Conservation (phyloP, 2,888 invertebrate genomes). For the Drosophila neoperkinsi region DNA sequence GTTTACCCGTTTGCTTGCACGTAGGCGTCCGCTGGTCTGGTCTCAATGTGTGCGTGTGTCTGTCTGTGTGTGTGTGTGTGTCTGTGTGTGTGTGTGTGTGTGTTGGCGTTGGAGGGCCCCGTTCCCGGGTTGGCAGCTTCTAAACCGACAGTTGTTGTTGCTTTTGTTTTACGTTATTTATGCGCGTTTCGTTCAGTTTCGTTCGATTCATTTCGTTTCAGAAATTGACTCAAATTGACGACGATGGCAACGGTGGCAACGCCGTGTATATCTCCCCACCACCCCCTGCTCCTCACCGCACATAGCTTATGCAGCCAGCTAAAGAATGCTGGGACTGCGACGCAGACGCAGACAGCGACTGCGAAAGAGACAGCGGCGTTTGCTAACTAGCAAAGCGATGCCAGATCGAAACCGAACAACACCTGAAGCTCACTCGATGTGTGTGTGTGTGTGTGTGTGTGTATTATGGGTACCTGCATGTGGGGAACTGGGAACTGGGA, state of each 20-base stretch:
- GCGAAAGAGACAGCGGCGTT: constrained; percentile 49
- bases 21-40: constrained; percentile 70
- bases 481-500: constrained; percentile 6
- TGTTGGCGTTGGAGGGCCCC: constrained; percentile 75
- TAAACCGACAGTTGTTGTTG: constrained; percentile 37
- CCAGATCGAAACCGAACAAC: constrained; percentile 68
- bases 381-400: constrained; percentile 71
- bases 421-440: constrained; percentile 73
- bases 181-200: constrained; percentile 76
- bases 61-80: constrained; percentile 4
- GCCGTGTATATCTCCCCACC: constrained; percentile 6
- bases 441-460: constrained; percentile 17
- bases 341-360: constrained; percentile 23
- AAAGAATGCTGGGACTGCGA: constrained; percentile 64
- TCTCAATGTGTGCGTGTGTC: constrained; percentile 29
- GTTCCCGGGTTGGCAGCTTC: constrained; percentile 54
- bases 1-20: constrained; percentile 62
- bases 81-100: constrained; percentile 26
- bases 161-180: constrained; percentile 71
- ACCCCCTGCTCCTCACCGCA: not conserved
- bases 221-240: constrained; percentile 79
- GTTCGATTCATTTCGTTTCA: constrained; percentile 73
- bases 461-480: constrained; percentile 41
- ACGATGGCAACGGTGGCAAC: constrained; percentile 40
- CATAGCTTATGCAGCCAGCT: constrained; percentile 27